A percentile compares a stretch with the other conserved stretches of the same genome.
phyloP scores from a whole-genome alignment of 2,797 vertebrate genomes.

The Catostomus latipinnis region DNA sequence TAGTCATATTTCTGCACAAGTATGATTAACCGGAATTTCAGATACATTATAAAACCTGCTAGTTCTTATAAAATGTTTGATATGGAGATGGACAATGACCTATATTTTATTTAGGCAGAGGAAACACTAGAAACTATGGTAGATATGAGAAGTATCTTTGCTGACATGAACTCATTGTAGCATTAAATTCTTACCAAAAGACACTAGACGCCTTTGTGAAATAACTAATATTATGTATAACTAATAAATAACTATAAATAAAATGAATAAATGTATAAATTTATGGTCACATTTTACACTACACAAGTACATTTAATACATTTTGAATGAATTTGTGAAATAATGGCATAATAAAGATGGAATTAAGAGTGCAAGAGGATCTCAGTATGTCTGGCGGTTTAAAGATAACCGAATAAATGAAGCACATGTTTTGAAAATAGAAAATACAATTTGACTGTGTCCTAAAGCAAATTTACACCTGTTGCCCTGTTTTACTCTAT shows the following conservation, averaged over 20 bases:
- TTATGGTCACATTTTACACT: conserved; percentile 6
- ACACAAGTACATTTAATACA: not conserved
- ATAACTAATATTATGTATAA: too few relatives aligned
- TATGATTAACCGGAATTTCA: not conserved
- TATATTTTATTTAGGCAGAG: not conserved
- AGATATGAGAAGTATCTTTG: not conserved
- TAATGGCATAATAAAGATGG: not conserved
- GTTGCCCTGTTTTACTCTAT: conserved; percentile 79
- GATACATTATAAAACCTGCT: not conserved
- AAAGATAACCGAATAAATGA: conserved; percentile 36
- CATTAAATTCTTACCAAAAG: conserved; percentile 30
- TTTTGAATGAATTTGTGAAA: not conserved
- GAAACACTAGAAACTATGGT: not conserved
- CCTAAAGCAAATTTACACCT: conserved; percentile 72
- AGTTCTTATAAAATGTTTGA: not conserved
- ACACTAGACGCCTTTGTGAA: not conserved
- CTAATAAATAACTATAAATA: not conserved
- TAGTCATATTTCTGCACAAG: conserved; percentile 10
- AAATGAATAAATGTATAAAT: conserved; percentile 2
- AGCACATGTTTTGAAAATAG: conserved; percentile 46
- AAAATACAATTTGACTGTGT: conserved; percentile 37
- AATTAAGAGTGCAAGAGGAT: not conserved
- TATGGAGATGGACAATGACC: not conserved
- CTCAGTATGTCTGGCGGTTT: conserved; percentile 9
- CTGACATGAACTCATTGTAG: conserved; percentile 26